Evolutionary conservation across 2,888 invertebrate genomes (phyloP), one percentile per base, ranked within the genome.

Genomic region (Belgica antarctica): DNA sequence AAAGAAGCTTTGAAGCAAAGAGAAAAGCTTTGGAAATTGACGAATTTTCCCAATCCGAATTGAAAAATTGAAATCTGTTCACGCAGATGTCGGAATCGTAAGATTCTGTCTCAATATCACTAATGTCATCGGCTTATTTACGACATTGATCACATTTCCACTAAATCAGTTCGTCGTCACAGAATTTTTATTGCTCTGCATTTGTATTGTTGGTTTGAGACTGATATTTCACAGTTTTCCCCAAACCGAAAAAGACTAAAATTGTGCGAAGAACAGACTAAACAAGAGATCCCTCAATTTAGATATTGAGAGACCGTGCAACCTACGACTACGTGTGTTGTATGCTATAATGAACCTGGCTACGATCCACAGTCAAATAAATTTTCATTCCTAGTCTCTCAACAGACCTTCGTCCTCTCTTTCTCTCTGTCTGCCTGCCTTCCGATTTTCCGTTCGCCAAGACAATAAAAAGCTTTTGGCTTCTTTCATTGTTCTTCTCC

Each of bases 101-200:
- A n/a, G n/a, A n/a, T n/a, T n/a, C n/a, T n/a, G n/a, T 52, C 52
- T 52, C 7, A 22, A 52, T 19, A 52, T 17, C 52, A 52, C 7
- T 22, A 22, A 52, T 59, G 22, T 25, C 25, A 59, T 59, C 59
- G 59, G 59, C 59, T 7, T 59, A 52, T 12, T 59, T 27, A 59
- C 22, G 27, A 59, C 59, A 59, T 52, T 52, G 70, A 70, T 70
- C 70, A 70, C 70, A 70, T 70, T 61, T 31, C 70, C 70, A 59
- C 41, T 17, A 25, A 70, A n/a, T 36, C 61, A 61, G 61, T 70
- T 70, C 70, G 79, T 78, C 82, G 71, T 71, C 57, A 82, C 81
- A 79, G 80, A 76, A 80, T 79, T 82, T 77, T 78, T 80, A 82
- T 82, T 82, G 77, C 82, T 82, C 82, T 79, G 82, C 82, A 82